phyloP scores from a whole-genome alignment of 2,113 vertebrate species.

The Pseudolaguvia tuberculata region DNA sequence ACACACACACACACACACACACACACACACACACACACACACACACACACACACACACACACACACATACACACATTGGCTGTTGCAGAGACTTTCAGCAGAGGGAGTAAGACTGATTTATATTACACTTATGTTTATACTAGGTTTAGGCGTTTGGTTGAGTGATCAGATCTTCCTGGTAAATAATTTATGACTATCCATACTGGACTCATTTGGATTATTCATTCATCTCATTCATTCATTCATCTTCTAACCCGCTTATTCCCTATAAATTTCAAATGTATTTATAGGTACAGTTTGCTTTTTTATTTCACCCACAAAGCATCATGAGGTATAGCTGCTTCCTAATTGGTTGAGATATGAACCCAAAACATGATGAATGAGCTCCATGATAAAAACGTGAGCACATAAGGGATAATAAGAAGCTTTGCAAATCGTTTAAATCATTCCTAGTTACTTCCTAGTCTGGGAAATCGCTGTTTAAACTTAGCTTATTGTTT shows the following conservation, averaged over 20 bases:
- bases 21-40: neutral
- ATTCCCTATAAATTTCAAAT: no score
- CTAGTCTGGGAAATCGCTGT: neutral
- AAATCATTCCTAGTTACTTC: neutral
- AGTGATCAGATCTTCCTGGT: neutral
- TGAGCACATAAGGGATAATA: neutral
- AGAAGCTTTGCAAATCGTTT: neutral
- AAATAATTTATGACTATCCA: neutral
- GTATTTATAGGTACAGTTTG: no score
- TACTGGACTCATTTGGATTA: no score
- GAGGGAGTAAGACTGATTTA: constrained; percentile 19
- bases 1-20: neutral
- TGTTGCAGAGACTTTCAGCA: constrained; percentile 6
- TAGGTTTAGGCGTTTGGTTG: no score
- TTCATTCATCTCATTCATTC: no score
- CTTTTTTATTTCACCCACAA: neutral
- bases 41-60: neutral
- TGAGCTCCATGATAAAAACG: neutral
- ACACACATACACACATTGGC: neutral
- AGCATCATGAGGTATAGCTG: neutral
- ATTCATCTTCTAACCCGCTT: no score
- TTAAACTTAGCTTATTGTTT: neutral
- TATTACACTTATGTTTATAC: no score
- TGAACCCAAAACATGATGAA: neutral
- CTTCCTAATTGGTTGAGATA: neutral